Evolutionary conservation across 2,797 vertebrate species (phyloP).

Genomic region (Sternarchorhynchus goeldii): DNA sequence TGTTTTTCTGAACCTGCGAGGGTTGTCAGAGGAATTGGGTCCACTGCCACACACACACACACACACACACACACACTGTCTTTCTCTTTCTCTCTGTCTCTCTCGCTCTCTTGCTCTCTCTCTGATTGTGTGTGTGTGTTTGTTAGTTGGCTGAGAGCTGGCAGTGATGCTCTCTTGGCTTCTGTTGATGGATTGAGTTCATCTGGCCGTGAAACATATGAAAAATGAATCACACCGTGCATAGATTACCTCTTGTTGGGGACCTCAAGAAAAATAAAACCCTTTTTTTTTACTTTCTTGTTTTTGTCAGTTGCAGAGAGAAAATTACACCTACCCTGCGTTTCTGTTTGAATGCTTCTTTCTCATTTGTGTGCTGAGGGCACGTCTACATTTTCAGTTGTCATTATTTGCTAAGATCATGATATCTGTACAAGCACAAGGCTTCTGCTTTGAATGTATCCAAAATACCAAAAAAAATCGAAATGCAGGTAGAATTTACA

Average conservation of each 20-base stretch:
- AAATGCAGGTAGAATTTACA: slow-evolving; percentile 41
- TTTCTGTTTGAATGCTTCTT: slow-evolving; percentile 35
- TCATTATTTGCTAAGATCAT: slow-evolving; percentile 38
- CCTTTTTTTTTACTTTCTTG: neutral
- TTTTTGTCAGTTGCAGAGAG: neutral
- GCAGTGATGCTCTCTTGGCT: neutral
- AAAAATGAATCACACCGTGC: slow-evolving; percentile 29
- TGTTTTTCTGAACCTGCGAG: slow-evolving; percentile 37
- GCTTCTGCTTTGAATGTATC: slow-evolving; percentile 71
- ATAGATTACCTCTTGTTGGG: slow-evolving; percentile 8
- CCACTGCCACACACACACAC: neutral
- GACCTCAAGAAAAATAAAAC: neutral
- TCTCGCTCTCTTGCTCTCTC: neutral
- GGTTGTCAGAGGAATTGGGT: slow-evolving; percentile 35
- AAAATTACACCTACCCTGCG: neutral
- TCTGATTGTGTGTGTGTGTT: slow-evolving; percentile 1
- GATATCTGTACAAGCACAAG: slow-evolving; percentile 37
- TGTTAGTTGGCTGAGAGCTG: slow-evolving; percentile 16
- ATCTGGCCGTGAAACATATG: slow-evolving; percentile 17
- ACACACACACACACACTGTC: neutral
- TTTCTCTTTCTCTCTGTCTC: no score
- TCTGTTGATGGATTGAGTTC: slow-evolving; percentile 26
- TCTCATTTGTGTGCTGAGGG: slow-evolving; percentile 18
- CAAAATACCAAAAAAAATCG: slow-evolving; percentile 63
- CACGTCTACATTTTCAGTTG: slow-evolving; percentile 28